Evolutionary conservation across 2,113 vertebrate genomes (phyloP).

Genomic region (Meriones unguiculatus): DNA sequence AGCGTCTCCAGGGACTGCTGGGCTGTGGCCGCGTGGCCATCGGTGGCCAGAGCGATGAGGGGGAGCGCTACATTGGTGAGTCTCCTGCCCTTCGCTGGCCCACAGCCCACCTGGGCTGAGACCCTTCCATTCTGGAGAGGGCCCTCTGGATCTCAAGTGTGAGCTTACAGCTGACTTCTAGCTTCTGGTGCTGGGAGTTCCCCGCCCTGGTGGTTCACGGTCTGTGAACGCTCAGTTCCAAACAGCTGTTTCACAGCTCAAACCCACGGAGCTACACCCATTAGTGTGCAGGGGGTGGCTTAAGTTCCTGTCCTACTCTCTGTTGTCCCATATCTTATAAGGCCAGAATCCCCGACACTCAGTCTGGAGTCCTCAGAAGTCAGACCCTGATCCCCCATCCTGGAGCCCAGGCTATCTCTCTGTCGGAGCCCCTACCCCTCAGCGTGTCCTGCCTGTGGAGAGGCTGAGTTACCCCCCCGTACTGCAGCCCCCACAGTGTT

Average conservation of each 20-base stretch:
- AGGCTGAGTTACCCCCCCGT: background rate
- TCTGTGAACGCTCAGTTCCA: background rate
- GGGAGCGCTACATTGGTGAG: constrained; percentile 90
- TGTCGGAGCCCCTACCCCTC: background rate
- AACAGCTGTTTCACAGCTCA: background rate
- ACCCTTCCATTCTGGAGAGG: background rate
- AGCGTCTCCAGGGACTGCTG: constrained; percentile 83
- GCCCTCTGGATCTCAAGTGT: background rate
- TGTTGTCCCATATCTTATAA: background rate
- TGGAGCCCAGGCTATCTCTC: background rate
- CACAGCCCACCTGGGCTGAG: background rate
- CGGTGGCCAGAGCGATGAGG: constrained; percentile 87
- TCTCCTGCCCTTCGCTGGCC: background rate
- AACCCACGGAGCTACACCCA: too few relatives aligned
- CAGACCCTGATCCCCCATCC: background rate
- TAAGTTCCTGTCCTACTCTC: background rate
- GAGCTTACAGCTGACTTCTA: rapidly evolving
- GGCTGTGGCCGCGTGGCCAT: constrained; percentile 82
- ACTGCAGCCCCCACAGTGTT: constrained; percentile 92
- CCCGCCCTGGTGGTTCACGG: background rate
- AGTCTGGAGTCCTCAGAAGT: background rate
- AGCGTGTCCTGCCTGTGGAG: background rate
- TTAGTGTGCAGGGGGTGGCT: background rate
- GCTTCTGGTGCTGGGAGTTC: background rate
- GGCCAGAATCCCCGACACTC: background rate